Evolutionary conservation across 2,113 vertebrate species (phyloP).

Genomic region (Sigmodon hispidus): DNA sequence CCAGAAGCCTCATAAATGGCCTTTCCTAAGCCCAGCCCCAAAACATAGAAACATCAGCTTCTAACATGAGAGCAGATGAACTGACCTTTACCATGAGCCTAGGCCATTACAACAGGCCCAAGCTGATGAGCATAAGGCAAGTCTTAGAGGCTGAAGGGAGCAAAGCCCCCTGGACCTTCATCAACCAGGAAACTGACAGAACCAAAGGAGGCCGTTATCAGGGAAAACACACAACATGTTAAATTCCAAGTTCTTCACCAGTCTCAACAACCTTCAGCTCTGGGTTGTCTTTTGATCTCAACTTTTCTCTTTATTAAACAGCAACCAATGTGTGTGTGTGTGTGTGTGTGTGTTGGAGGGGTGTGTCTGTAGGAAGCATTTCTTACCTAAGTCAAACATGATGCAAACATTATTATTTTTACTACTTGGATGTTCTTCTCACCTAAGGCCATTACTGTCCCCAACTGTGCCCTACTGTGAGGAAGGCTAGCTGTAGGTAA

Average conservation of each 20-base stretch:
- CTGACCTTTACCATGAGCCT: not conserved
- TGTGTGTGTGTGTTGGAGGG: not conserved
- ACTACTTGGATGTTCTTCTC: not conserved
- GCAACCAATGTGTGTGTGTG: not conserved
- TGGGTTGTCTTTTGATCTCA: not conserved
- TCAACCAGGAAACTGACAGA: not conserved
- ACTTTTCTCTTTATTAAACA: not conserved
- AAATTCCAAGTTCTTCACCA: not conserved
- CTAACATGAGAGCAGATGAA: not conserved
- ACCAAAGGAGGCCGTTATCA: not conserved
- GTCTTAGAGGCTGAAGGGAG: not conserved
- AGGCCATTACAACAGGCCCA: not conserved
- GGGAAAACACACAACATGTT: not conserved
- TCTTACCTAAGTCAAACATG: not conserved
- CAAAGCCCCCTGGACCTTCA: not conserved
- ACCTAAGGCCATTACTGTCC: not conserved
- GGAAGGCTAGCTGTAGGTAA: too few relatives aligned
- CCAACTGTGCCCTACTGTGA: not conserved
- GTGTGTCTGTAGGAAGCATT: not conserved
- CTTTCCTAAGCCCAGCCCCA: not conserved
- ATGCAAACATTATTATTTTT: not conserved
- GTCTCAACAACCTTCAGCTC: not conserved
- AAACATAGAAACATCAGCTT: not conserved
- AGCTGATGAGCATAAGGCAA: not conserved
- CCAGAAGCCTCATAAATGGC: not conserved